Evolutionary conservation across 2,797 vertebrate species (phyloP), one percentile per base, ranked within the genome.

Genomic region (Smutsia temminckii): DNA sequence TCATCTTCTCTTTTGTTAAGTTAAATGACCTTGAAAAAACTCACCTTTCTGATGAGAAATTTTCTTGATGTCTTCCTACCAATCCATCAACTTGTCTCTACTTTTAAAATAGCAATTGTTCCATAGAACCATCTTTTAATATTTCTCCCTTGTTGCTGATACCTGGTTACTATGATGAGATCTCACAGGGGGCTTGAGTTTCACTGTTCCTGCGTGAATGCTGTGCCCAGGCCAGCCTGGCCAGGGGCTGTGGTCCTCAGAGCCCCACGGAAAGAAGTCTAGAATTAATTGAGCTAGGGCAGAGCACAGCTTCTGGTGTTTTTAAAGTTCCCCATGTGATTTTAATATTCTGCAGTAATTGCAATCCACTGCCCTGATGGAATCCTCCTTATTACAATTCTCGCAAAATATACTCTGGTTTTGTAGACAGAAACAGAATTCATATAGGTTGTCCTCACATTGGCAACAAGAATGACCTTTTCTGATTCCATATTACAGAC

Each of bases 201-300:
- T 53, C 53, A 12, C 34, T 18, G 49, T 57, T 84, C 34, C 27
- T 3, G 10, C 1, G 6, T 46, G 57, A 51, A 17, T 21, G 10
- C 2, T 16, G 8, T 86, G n/a, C 9, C 55, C 14, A 13, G 4
- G 53, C 29, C 21, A 59, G 7, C 27, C 69, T 23, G 49, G 3
- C 25, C 23, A 4, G 66, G 14, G 3, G 0, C 21, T 6, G 7
- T 3, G 4, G 1, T 53, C 16, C 32, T 34, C 10, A 6, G 20
- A 79, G 12, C 4, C 4, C 13, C 4, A 11, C 4, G 13, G 6
- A 27, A 57, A 68, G 55, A 75, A 14, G 49, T 32, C 5, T 16
- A 49, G 23, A 42, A 85, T 49, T 27, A 71, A 61, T 8, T 40
- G 37, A 37, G 6, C 8, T 29, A 23, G 16, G 23, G 6, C 18